These are phyloP conservation scores for Budorcas taxicolor DNA, from an alignment of 2,113 vertebrate genomes.

Conservation along the genomic window DNA sequence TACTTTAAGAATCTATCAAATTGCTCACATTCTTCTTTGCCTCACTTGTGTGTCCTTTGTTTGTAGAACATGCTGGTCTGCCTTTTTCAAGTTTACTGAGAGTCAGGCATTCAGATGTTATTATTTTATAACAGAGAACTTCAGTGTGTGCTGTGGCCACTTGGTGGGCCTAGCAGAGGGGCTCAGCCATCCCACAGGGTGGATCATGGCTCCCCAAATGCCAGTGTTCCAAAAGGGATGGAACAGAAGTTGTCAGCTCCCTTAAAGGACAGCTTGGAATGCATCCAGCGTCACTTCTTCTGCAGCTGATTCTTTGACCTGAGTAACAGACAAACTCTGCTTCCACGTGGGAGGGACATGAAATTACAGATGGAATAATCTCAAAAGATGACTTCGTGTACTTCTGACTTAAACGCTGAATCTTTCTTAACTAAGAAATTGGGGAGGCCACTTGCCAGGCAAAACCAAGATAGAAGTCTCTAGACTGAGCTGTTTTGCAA, in stretches of 20 bases:
- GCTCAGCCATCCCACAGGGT: rapidly evolving
- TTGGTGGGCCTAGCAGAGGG: rapidly evolving
- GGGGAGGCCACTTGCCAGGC: not conserved
- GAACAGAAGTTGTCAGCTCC: no score
- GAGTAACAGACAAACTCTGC: not conserved
- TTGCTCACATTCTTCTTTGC: not conserved
- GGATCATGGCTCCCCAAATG: rapidly evolving
- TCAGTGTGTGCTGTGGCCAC: rapidly evolving
- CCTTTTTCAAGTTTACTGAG: not conserved
- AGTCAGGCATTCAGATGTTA: not conserved
- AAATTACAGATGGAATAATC: not conserved
- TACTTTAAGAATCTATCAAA: not conserved
- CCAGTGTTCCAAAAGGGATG: not conserved
- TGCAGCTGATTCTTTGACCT: not conserved
- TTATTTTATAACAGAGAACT: not conserved
- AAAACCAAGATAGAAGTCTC: not conserved
- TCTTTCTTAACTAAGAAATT: not conserved
- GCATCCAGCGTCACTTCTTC: rapidly evolving
- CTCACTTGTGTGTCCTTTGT: not conserved
- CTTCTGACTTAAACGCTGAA: not conserved
- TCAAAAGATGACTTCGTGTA: not conserved
- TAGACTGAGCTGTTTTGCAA: not conserved
- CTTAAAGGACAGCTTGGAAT: not conserved
- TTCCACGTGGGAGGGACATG: not conserved
- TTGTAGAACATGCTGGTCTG: not conserved